Conservation (phyloP, 2,113 vertebrate genomes). For the Chrysochloris asiatica region DNA sequence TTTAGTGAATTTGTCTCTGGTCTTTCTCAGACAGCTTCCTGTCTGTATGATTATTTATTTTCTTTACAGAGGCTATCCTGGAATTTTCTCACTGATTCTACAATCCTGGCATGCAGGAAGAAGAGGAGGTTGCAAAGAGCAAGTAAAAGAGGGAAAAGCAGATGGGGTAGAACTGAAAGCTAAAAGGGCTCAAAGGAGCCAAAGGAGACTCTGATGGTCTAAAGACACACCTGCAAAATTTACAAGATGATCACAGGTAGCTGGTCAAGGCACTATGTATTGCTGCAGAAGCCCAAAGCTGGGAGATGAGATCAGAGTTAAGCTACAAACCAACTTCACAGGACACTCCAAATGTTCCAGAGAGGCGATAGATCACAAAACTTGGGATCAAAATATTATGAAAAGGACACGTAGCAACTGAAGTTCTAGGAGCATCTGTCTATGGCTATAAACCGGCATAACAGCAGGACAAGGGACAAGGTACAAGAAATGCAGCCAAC, state of each 20-base stretch:
- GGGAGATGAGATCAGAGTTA: background rate
- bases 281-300: background rate
- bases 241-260: background rate
- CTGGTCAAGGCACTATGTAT: background rate
- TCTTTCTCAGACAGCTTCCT: background rate
- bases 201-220: background rate
- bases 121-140: background rate
- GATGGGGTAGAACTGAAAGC: background rate
- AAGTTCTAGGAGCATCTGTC: constrained; percentile 4
- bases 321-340: background rate
- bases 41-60: background rate
- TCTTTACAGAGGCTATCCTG: background rate
- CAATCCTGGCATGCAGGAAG: background rate
- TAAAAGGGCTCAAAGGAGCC: background rate
- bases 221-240: background rate
- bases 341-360: rapidly evolving
- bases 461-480: background rate
- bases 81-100: background rate
- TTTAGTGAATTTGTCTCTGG: background rate
- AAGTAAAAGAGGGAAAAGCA: background rate
- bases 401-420: background rate
- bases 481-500: background rate
- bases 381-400: background rate
- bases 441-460: background rate
- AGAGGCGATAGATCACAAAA: background rate